Evolutionary conservation across 2,888 invertebrate species (phyloP).

Genomic region (Altica lythri): DNA sequence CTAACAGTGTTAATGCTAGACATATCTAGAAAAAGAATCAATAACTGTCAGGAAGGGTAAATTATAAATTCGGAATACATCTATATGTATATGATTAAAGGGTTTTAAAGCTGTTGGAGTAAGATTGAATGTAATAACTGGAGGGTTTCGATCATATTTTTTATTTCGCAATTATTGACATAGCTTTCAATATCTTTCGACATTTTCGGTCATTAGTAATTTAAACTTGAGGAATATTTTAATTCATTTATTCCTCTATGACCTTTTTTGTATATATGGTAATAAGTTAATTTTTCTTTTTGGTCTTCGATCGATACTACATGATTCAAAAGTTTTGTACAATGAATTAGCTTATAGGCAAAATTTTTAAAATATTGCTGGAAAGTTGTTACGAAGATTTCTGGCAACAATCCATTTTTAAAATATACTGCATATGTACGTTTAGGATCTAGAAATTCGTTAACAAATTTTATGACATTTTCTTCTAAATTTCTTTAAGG

Average conservation of each 20-base stretch:
- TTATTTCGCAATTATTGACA: constrained; percentile 7
- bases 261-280: neutral
- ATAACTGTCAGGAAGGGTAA: constrained; percentile 18
- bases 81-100: constrained; percentile 27
- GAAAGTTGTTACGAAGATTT: neutral
- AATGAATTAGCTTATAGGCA: no score
- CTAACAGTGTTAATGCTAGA: constrained; percentile 11
- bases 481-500: constrained; percentile 3
- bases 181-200: no score
- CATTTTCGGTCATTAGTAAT: constrained; percentile 27
- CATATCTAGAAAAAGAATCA: constrained; percentile 17
- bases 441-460: no score
- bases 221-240: constrained; percentile 6
- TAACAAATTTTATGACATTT: no score
- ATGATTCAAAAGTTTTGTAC: no score
- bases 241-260: constrained; percentile 20
- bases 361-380: no score
- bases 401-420: no score
- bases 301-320: no score
- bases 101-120: constrained; percentile 22
- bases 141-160: constrained; percentile 29
- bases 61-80: constrained; percentile 3
- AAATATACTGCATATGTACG: no score
- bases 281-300: no score
- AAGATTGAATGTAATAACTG: constrained; percentile 17